Evolutionary conservation across 2,888 invertebrate genomes (phyloP).

Genomic region (Xanthia togata): DNA sequence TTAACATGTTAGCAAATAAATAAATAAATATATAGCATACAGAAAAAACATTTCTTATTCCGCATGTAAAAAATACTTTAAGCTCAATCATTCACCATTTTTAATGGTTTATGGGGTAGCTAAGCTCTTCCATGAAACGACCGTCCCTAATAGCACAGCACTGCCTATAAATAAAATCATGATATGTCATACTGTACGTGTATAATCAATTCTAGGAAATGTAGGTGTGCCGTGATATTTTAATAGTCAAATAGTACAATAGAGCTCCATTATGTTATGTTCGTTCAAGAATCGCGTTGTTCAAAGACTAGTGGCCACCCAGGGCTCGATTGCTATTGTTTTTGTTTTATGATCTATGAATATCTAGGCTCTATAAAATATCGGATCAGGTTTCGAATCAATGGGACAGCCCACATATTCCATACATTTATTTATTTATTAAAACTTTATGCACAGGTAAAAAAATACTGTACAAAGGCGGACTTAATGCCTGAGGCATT

Average conservation of each 20-base stretch:
- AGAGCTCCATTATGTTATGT: neutral
- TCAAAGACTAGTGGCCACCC: constrained; percentile 3
- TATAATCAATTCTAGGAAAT: constrained; percentile 32
- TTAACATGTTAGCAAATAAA: no score
- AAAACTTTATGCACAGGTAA: no score
- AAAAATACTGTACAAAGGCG: no score
- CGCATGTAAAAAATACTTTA: neutral
- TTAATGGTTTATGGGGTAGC: constrained; percentile 20
- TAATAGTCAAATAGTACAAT: constrained; percentile 20
- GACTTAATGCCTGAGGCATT: no score
- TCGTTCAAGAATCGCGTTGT: constrained; percentile 21
- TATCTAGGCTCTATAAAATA: neutral
- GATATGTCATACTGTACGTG: constrained; percentile 33
- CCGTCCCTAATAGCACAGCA: constrained; percentile 11
- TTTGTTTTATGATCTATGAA: constrained; percentile 23
- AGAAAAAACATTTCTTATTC: neutral
- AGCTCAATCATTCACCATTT: constrained; percentile 26
- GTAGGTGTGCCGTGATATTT: constrained; percentile 4
- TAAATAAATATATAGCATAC: no score
- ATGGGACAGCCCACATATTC: neutral
- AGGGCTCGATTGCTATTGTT: constrained; percentile 3
- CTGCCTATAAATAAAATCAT: constrained; percentile 44
- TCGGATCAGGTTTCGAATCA: neutral
- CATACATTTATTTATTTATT: no score
- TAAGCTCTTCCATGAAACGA: constrained; percentile 21